Evolutionary conservation across 2,113 vertebrate species (phyloP).

Genomic region (Chamaea fasciata): DNA sequence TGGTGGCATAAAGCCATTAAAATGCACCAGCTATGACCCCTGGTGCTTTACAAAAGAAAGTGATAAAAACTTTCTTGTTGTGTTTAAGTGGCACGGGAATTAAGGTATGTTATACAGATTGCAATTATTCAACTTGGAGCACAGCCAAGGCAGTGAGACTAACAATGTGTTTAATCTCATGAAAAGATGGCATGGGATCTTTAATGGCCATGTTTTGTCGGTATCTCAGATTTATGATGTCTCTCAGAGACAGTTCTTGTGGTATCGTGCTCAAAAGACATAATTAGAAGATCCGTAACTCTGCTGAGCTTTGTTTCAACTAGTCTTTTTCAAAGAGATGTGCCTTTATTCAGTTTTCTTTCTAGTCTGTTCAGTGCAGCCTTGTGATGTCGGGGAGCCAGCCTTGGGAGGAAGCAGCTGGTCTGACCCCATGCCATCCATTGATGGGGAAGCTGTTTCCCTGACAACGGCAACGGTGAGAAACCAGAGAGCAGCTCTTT

Average conservation of each 20-base stretch:
- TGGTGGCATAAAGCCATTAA: not conserved
- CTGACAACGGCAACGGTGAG: slow-evolving; percentile 60
- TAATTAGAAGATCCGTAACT: slow-evolving; percentile 46
- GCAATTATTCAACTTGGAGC: slow-evolving; percentile 42
- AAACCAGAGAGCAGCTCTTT: slow-evolving; percentile 48
- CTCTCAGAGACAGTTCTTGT: not conserved
- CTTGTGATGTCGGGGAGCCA: slow-evolving; percentile 54
- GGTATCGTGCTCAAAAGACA: slow-evolving; percentile 1
- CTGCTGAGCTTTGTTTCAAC: slow-evolving; percentile 31
- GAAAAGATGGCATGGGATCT: slow-evolving; percentile 18
- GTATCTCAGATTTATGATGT: slow-evolving; percentile 11
- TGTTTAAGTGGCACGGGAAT: not conserved
- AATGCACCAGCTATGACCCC: not conserved
- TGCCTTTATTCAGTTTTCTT: slow-evolving; percentile 38
- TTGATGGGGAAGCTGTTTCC: slow-evolving; percentile 63
- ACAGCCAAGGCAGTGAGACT: slow-evolving; percentile 19
- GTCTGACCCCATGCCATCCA: slow-evolving; percentile 48
- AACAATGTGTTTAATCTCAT: slow-evolving; percentile 31
- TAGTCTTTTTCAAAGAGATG: slow-evolving; percentile 5
- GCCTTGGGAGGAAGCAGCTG: slow-evolving; percentile 71
- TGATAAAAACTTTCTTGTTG: not conserved
- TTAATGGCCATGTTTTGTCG: slow-evolving; percentile 27
- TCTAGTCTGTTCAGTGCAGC: slow-evolving; percentile 29
- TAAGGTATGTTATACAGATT: slow-evolving; percentile 28
- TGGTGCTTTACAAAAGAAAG: slow-evolving; percentile 6